These are phyloP conservation scores for Petromus typicus DNA, from an alignment of 2,113 vertebrate genomes.

Conservation along the genomic window DNA sequence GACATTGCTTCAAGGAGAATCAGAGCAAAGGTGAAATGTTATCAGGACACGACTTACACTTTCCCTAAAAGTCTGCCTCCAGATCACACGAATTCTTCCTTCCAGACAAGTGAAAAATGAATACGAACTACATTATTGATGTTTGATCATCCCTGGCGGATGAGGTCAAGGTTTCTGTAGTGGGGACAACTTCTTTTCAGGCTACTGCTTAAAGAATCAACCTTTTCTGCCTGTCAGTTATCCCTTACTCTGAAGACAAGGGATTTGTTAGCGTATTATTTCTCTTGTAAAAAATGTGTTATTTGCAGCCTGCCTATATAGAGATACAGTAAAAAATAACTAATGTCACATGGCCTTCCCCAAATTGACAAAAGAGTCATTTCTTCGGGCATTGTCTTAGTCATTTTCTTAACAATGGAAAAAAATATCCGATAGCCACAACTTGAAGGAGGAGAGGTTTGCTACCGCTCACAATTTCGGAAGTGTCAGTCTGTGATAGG, in stretches of 20 bases:
- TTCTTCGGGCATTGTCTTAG: background rate
- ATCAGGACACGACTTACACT: background rate
- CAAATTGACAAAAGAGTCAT: background rate
- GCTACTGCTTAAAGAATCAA: background rate
- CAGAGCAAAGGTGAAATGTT: background rate
- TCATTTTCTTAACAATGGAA: too few relatives aligned
- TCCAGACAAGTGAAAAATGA: conserved; percentile 52
- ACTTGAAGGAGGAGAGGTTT: background rate
- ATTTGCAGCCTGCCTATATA: background rate
- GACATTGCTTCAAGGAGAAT: background rate
- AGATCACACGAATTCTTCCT: background rate
- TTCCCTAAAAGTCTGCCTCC: conserved; percentile 1
- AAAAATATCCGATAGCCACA: background rate
- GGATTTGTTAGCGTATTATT: background rate
- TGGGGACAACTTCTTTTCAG: background rate
- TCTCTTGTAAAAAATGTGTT: background rate
- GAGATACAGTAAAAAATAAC: background rate
- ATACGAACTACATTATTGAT: conserved; percentile 19
- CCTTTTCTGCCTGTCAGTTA: background rate
- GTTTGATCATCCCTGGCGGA: background rate
- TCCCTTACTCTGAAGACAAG: background rate
- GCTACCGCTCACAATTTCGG: background rate
- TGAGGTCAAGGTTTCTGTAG: background rate
- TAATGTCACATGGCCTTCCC: background rate
- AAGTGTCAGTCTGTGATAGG: background rate